A percentile compares a stretch with the other conserved stretches of the same genome.
Evolutionary conservation across 2,888 invertebrate species (phyloP).

Genomic region (Biston betularia): DNA sequence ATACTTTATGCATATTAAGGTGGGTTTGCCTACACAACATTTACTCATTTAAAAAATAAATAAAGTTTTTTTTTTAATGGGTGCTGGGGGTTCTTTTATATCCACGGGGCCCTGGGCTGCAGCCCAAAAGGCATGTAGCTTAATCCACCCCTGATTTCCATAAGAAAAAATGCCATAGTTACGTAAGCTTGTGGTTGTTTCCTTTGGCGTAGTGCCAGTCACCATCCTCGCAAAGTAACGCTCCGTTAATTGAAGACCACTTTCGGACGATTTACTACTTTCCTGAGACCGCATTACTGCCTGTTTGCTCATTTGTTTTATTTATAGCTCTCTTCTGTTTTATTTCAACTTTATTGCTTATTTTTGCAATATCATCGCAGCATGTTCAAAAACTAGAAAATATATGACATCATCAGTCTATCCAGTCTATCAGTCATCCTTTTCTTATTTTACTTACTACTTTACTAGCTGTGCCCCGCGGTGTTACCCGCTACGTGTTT

Average conservation of each 20-base stretch:
- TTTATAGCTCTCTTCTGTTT: conserved; percentile 1
- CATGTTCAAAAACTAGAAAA: not conserved
- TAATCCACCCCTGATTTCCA: too few relatives aligned
- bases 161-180: not conserved
- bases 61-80: too few relatives aligned
- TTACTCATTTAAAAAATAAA: too few relatives aligned
- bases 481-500: too few relatives aligned
- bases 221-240: conserved; percentile 14
- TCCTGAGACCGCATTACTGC: conserved; percentile 18
- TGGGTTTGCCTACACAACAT: too few relatives aligned
- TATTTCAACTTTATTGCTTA: conserved; percentile 8
- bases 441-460: too few relatives aligned
- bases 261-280: conserved; percentile 22
- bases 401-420: not conserved
- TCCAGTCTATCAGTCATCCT: too few relatives aligned
- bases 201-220: conserved; percentile 26
- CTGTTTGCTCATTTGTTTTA: conserved; percentile 18
- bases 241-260: conserved; percentile 24
- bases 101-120: too few relatives aligned
- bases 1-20: too few relatives aligned
- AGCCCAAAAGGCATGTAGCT: too few relatives aligned
- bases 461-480: too few relatives aligned
- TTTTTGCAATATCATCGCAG: not conserved
- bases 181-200: conserved; percentile 8
- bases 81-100: too few relatives aligned